Evolutionary conservation across 2,797 vertebrate genomes (phyloP), one percentile per base, ranked within the genome.

Genomic region (Eospalax fontanierii): DNA sequence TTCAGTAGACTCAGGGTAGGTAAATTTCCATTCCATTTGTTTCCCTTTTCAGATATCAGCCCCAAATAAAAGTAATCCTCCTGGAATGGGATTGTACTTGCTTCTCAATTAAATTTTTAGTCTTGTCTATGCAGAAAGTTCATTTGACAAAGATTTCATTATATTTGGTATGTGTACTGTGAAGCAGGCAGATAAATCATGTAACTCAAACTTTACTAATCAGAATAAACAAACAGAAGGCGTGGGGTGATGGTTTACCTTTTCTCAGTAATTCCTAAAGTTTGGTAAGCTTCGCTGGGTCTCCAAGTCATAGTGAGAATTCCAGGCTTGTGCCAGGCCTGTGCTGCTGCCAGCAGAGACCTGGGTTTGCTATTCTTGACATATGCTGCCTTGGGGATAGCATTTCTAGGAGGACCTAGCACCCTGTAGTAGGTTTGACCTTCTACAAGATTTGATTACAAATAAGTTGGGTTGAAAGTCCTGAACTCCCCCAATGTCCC

Each of bases 91-190:
- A 63, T 87, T 91, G 16, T 33, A 24, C 35, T 19, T 76, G 43
- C 59, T 95, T 93, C 92, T 91, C 82, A 91, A 43, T 28, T 16
- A 92, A 79, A 66, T 93, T 93, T 92, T 94, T 87, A 89, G 59
- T 35, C 38, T 19, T 6, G 3, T 85, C 73, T 82, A 4, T 43
- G 43, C 11, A 15, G 2, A 89, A 83, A 11, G 66, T 79, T 86
- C 38, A 28, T 50, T 66, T 59, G 71, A 87, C 59, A 91, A 92
- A 94, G 57, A 88, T 4, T 76, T 93, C 33, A 78, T 95, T 75
- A 83, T 87, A 93, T 90, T 73, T 40, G 43, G 26, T 30, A 30
- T 68, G 33, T 57, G 15, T 73, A 70, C 59, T 63, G 63, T 38
- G 73, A 82, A 76, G 71, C 30, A 87, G 24, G 19, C 8, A 40